Evolutionary conservation across 2,113 vertebrate species (phyloP).

Genomic region (Pedetes capensis): DNA sequence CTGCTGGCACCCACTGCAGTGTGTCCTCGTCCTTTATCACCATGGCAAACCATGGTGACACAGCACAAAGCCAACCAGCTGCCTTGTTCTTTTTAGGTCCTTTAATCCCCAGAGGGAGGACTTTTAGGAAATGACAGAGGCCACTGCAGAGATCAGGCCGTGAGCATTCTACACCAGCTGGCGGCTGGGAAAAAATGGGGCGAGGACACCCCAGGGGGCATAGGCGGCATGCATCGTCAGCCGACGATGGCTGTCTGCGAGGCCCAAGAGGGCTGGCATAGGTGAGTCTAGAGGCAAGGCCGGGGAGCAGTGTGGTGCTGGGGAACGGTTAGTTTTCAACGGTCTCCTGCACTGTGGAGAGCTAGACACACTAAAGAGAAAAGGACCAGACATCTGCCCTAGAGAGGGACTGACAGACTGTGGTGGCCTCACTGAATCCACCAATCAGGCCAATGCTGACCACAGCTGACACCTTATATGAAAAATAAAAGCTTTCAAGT

Average conservation of each 20-base stretch:
- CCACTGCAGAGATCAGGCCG: neutral
- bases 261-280: constrained; percentile 59
- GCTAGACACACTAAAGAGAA: constrained; percentile 55
- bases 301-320: constrained; percentile 58
- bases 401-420: constrained; percentile 72
- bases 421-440: constrained; percentile 69
- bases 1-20: neutral
- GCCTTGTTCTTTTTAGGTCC: constrained; percentile 53
- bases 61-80: constrained; percentile 53
- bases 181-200: constrained; percentile 74
- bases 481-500: constrained; percentile 74
- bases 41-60: constrained; percentile 54
- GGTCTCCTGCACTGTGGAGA: constrained; percentile 63
- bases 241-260: constrained; percentile 31
- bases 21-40: constrained; percentile 50
- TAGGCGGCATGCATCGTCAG: constrained; percentile 38
- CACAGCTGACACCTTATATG: constrained; percentile 68
- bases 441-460: constrained; percentile 71
- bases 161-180: constrained; percentile 58
- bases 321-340: constrained; percentile 73
- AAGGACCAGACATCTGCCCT: constrained; percentile 69
- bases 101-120: neutral
- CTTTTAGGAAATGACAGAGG: neutral
- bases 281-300: constrained; percentile 5
- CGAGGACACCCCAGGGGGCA: constrained; percentile 25